Base-by-base conservation (phyloP, 2,113 vertebrate genomes). In the Alligator mississippiensis region DNA sequence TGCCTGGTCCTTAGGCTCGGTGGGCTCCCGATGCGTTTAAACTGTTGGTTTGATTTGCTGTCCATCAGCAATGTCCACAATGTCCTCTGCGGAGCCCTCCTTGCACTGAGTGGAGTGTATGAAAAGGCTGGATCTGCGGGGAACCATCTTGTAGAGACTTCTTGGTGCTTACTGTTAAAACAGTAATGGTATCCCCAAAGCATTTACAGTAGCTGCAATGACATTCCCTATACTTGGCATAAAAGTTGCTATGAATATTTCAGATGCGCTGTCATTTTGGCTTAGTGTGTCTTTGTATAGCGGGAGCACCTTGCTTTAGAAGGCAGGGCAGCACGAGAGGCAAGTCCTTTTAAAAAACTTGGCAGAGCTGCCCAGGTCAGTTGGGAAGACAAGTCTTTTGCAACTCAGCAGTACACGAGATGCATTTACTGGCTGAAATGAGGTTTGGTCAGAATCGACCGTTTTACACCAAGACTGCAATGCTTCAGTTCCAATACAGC, bases 341-440 rank as follows among this genome's bases (percentile, higher is more conserved):
- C 34, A 34, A 34, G 4, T 34, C 34, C 34, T 4, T 34, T 34
- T 34, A 34, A 34, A 34, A 34, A 34, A 34, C 34, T 34, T 34
- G 34, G 34, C 34, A 34, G 34, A 34, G 34, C 34, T 2, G 0
- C 62, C 0, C 18, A 1, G 3, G 21, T 59, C 30, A 15, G 64
- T 61, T 3, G 60, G 38, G 38, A 75, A 55, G 6, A 47, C 62
- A 2, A 59, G 5, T 34, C 34, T 34, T 34, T 34, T 34, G 34
- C 4, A 34, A 34, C 34, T 34, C 34, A 4, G 34, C 34, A 4
- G 34, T 34, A 4, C 34, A 34, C 34, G 4, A 34, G 34, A 34
- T 34, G 11, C 1, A 9, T 66, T 80, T 55, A 8, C 85, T 38
- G 47, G 28, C 66, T 64, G 8, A 4, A 12, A 62, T 3, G 24